A percentile compares a stretch with the other conserved stretches of the same genome.
Conservation (phyloP, 2,797 vertebrate species). For the Crocodylus rhombifer region DNA sequence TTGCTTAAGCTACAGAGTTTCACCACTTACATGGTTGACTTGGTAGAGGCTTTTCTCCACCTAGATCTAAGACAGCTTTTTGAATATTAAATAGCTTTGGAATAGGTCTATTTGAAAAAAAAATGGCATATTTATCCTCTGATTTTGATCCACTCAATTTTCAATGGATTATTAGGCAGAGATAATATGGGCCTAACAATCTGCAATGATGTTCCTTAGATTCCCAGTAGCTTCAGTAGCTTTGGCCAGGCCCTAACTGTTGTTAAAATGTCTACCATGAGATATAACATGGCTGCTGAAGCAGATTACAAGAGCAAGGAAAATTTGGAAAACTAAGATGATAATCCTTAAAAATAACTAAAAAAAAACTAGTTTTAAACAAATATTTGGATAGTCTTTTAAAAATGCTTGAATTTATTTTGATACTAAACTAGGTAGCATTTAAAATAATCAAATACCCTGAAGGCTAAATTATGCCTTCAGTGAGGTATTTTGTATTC, state of each 20-base stretch:
- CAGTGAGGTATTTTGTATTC: not conserved
- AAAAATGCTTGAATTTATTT: not conserved
- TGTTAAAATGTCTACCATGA: not conserved
- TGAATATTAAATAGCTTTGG: not conserved
- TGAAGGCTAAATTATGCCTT: not conserved
- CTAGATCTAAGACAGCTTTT: not conserved
- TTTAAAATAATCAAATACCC: not conserved
- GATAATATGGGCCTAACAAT: not conserved
- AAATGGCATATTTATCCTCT: not conserved
- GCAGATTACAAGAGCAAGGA: rapidly evolving
- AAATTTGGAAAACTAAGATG: not conserved
- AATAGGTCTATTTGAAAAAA: not conserved
- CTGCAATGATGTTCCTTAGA: not conserved
- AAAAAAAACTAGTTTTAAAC: not conserved
- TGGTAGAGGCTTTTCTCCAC: not conserved
- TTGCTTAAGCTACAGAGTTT: not conserved
- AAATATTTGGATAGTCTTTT: not conserved
- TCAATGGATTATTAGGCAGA: not conserved
- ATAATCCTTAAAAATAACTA: not conserved
- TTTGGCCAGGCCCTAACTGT: not conserved
- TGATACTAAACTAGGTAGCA: not conserved
- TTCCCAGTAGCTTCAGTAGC: not conserved
- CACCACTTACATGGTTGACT: not conserved
- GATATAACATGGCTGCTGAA: not conserved
- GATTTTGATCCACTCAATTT: not conserved